phyloP scores from a whole-genome alignment of 2,113 vertebrate species.

The Hemibagrus wyckioides region DNA sequence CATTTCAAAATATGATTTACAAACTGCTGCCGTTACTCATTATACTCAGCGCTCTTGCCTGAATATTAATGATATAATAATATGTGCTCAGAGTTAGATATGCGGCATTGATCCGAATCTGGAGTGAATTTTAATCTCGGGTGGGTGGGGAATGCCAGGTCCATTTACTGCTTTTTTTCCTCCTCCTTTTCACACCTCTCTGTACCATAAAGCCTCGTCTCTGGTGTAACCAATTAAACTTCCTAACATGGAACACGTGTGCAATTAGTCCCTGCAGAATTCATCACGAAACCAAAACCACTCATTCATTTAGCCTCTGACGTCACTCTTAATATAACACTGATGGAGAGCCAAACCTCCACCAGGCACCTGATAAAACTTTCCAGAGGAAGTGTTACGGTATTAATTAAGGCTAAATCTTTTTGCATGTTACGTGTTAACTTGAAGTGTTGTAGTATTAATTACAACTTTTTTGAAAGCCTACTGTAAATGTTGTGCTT shows the following conservation, averaged over 20 bases:
- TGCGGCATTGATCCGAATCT: conserved; percentile 47
- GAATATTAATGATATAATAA: neutral
- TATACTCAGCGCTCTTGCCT: neutral
- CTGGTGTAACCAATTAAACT: conserved; percentile 50
- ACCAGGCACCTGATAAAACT: conserved; percentile 46
- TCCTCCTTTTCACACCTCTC: conserved; percentile 53
- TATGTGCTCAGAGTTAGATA: conserved; percentile 28
- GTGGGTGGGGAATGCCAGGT: conserved; percentile 35
- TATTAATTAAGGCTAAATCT: conserved; percentile 43
- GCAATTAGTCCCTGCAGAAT: conserved; percentile 48
- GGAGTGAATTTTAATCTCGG: conserved; percentile 51
- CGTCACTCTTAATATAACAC: conserved; percentile 42
- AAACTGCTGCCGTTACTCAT: neutral
- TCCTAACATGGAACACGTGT: conserved; percentile 54
- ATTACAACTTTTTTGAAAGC: conserved; percentile 48
- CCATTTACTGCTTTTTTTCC: conserved; percentile 49
- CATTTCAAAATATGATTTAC: neutral
- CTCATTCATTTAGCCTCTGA: conserved; percentile 33
- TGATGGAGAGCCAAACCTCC: conserved; percentile 34
- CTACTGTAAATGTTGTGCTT: conserved; percentile 36
- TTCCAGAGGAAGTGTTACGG: conserved; percentile 44
- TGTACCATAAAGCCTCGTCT: conserved; percentile 45
- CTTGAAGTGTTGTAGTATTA: conserved; percentile 45
- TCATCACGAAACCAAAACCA: conserved; percentile 37
- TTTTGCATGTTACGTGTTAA: conserved; percentile 1